Conservation (phyloP, 2,113 vertebrate genomes). For the Datnioides undecimradiatus region DNA sequence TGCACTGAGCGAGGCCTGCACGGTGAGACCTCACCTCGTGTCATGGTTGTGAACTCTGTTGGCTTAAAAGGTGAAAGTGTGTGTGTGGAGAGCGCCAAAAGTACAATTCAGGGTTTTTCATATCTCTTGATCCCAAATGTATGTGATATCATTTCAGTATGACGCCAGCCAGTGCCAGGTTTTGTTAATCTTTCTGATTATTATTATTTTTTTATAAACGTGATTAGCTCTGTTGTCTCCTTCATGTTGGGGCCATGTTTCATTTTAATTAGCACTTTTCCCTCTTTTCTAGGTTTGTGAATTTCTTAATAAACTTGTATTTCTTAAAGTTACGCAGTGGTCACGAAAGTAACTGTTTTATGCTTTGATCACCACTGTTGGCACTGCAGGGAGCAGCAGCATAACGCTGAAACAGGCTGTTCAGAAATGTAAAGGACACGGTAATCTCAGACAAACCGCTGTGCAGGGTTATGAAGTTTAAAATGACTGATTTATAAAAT, state of each 20-base stretch:
- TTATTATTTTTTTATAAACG: conserved; percentile 72
- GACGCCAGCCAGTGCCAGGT: conserved; percentile 73
- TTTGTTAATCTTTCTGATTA: conserved; percentile 74
- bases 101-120: conserved; percentile 69
- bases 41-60: conserved; percentile 31
- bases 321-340: conserved; percentile 77
- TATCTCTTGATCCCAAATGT: conserved; percentile 59
- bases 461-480: not conserved
- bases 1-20: conserved; percentile 40
- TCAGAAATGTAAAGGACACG: not conserved
- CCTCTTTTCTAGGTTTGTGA: conserved; percentile 81
- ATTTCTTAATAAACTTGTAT: conserved; percentile 87
- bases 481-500: not conserved
- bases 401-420: no score
- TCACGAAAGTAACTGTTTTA: conserved; percentile 72
- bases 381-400: no score
- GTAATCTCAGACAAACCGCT: not conserved
- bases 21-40: conserved; percentile 27
- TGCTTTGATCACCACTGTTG: conserved; percentile 42
- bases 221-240: conserved; percentile 78
- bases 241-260: conserved; percentile 82
- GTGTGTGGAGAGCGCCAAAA: conserved; percentile 46
- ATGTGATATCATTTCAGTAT: conserved; percentile 69
- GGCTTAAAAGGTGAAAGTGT: conserved; percentile 30
- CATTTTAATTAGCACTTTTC: conserved; percentile 86